phyloP scores from a whole-genome alignment of 2,888 invertebrate species.

The Perdita meconis region DNA sequence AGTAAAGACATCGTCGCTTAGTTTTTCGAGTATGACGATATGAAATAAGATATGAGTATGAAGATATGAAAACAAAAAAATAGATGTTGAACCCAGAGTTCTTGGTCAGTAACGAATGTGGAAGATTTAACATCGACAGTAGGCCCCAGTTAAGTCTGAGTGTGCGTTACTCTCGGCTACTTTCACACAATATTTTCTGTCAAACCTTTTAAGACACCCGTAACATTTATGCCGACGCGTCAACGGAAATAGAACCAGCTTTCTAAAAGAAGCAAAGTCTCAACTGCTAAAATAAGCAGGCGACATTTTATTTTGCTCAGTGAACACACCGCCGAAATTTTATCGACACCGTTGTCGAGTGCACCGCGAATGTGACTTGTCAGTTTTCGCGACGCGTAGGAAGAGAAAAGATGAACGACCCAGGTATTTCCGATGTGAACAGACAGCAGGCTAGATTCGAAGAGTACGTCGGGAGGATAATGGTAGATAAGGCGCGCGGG shows the following conservation, averaged over 20 bases:
- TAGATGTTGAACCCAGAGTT: too few relatives aligned
- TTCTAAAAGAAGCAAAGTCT: neutral
- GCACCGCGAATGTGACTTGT: neutral
- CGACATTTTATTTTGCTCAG: neutral
- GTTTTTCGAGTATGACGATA: too few relatives aligned
- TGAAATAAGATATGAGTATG: too few relatives aligned
- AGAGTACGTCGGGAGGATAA: conserved; percentile 19
- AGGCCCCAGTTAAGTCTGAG: too few relatives aligned
- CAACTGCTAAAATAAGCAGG: neutral
- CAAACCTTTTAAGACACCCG: too few relatives aligned
- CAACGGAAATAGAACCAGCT: neutral
- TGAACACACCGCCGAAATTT: neutral
- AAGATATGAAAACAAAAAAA: too few relatives aligned
- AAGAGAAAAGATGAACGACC: neutral
- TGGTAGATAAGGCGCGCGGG: conserved; percentile 29
- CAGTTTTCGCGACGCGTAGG: neutral
- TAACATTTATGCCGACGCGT: too few relatives aligned
- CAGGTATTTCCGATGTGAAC: conserved; percentile 5
- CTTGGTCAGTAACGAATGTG: too few relatives aligned
- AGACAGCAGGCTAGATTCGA: conserved; percentile 18
- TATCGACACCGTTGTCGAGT: neutral
- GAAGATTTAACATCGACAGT: too few relatives aligned
- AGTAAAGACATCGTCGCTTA: too few relatives aligned
- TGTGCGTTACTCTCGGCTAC: too few relatives aligned
- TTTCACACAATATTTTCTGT: too few relatives aligned